Conservation (phyloP, 2,113 vertebrate genomes). For the Maccullochella peelii region DNA sequence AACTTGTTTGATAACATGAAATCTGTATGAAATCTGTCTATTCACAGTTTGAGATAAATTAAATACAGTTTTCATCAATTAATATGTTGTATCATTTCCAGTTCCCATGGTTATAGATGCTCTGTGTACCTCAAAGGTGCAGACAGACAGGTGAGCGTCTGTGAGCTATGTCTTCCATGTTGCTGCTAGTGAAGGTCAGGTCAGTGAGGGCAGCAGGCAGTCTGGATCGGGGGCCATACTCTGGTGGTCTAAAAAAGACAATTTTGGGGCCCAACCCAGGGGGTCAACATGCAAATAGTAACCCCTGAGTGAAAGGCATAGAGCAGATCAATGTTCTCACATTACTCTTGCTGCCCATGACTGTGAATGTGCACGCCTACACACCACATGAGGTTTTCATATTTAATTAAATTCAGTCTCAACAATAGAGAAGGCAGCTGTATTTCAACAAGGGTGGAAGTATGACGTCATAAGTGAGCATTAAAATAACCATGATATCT, state of each 20-base stretch:
- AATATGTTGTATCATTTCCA: background rate
- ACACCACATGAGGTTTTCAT: constrained; percentile 52
- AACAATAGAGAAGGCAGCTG: constrained; percentile 69
- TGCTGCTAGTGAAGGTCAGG: constrained; percentile 75
- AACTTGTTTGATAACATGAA: background rate
- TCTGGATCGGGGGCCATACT: constrained; percentile 51
- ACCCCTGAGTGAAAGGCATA: constrained; percentile 67
- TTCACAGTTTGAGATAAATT: background rate
- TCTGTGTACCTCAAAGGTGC: constrained; percentile 31
- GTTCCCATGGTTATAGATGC: constrained; percentile 5
- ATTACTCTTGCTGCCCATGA: constrained; percentile 73
- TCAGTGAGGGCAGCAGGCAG: constrained; percentile 74
- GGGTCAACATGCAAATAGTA: constrained; percentile 83
- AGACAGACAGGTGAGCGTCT: constrained; percentile 48
- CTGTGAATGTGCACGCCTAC: constrained; percentile 71
- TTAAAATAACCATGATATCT: constrained; percentile 4
- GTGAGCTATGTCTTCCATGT: constrained; percentile 36
- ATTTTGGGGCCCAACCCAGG: constrained; percentile 45
- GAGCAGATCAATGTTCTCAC: constrained; percentile 81
- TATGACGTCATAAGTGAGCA: constrained; percentile 27
- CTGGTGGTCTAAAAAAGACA: constrained; percentile 64
- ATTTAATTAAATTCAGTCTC: constrained; percentile 65
- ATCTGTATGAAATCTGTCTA: background rate
- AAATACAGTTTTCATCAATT: background rate
- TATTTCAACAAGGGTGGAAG: constrained; percentile 55